Base-by-base conservation (phyloP, 2,797 vertebrate genomes). In the Cryptoblepharus egeriae region DNA sequence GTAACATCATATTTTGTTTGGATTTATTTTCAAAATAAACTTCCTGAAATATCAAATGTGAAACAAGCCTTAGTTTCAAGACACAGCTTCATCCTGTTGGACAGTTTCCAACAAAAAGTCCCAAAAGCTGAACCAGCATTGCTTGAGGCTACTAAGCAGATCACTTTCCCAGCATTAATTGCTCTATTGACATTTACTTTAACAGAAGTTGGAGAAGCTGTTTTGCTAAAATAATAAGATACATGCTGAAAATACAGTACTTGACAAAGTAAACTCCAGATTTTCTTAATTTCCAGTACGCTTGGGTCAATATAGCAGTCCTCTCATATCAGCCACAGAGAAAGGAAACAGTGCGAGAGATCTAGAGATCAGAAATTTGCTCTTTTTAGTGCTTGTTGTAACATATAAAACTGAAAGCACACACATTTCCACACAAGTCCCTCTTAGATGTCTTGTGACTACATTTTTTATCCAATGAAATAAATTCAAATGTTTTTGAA, bases 141-240 rank as follows among this genome's bases (percentile, higher is more conserved):
- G 87, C 80, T 18, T 80, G 16, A 16, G 77, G 78, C 90, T 86
- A 87, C 75, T 72, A 87, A 90, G 87, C 84, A 64, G 70, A 89
- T 77, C 42, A 86, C 57, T 49, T 84, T 57, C n/a, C 60, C 63
- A 74, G 88, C 85, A 84, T 88, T 78, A 88, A 88, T 88, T 85
- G 89, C 88, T 84, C 35, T 18, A 57, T 37, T 82, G 76, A 87
- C 87, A 42, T 80, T 88, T 77, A 42, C 73, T 64, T 73, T 86
- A 89, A 85, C n/a, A 10, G 16, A 24, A 42, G 24, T 18, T n/a
- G 18, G 42, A 65, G 45, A 77, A 30, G 18, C 3, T 4, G 20
- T 24, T 13, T 65, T 65, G 24, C 45, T 77, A 65, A 65, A 32
- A 77, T 8, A 77, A 65, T 77, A 64, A 24, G 11, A 52, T 15